These are phyloP conservation scores for Eospalax fontanierii DNA, from an alignment of 2,797 vertebrate species.

Conservation along the genomic window DNA sequence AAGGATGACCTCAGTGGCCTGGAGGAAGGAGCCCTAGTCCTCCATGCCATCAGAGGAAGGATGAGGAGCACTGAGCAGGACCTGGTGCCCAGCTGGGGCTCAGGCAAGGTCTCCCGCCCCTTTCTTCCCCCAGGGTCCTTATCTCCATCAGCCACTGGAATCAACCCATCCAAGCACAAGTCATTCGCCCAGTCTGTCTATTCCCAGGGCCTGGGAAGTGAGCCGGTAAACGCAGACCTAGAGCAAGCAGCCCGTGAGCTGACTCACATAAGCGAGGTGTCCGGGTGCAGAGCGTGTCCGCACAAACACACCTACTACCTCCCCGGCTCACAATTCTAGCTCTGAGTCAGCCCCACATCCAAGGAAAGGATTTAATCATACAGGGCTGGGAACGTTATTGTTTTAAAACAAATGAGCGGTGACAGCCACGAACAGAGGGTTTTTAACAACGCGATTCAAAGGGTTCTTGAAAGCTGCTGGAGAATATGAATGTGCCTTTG, in stretches of 20 bases:
- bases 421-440: conserved; percentile 78
- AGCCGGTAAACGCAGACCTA: not conserved
- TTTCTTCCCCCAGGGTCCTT: not conserved
- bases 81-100: not conserved
- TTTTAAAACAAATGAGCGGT: conserved; percentile 85
- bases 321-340: not conserved
- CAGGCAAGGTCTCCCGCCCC: not conserved
- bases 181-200: not conserved
- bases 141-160: not conserved
- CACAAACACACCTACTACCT: not conserved
- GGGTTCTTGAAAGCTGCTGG: conserved; percentile 89
- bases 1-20: not conserved
- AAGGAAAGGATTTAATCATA: conserved; percentile 72
- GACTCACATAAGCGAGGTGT: not conserved
- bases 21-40: not conserved
- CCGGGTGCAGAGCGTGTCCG: not conserved
- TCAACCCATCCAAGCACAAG: not conserved
- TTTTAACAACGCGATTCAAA: conserved; percentile 86
- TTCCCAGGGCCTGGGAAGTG: conserved; percentile 41
- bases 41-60: not conserved
- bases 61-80: too few relatives aligned
- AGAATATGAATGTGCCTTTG: conserved; percentile 90
- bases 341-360: conserved; percentile 69
- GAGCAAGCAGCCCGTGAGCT: conserved; percentile 46
- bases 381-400: conserved; percentile 78